These are phyloP conservation scores for Copidosoma floridanum DNA, from an alignment of 1,140 invertebrate genomes.

Conservation along the genomic window DNA sequence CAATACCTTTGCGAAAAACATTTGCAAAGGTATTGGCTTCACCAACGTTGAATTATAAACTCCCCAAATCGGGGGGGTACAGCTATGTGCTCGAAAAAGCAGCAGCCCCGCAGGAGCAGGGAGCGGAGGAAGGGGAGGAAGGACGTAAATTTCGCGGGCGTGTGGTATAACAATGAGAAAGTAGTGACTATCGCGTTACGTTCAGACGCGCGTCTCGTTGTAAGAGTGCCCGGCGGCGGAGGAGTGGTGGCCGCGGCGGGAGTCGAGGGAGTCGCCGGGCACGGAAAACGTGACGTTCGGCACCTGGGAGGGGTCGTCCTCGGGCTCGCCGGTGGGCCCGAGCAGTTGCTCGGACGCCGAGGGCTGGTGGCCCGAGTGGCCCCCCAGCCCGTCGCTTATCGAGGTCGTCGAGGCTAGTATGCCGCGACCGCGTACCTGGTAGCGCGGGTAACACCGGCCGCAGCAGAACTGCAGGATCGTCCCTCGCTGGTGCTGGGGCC, in stretches of 20 bases:
- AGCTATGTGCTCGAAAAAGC: no score
- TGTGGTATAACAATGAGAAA: not conserved
- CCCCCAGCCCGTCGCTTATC: constrained; percentile 44
- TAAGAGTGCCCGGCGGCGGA: constrained; percentile 39
- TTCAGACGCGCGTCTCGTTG: constrained; percentile 54
- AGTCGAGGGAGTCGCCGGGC: constrained; percentile 36
- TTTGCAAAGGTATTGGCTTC: no score
- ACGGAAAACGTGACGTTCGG: constrained; percentile 53
- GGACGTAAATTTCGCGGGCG: not conserved
- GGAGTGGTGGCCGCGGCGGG: constrained; percentile 3
- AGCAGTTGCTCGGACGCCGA: not conserved
- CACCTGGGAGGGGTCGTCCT: constrained; percentile 43
- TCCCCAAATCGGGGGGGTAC: no score
- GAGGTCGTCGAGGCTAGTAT: constrained; percentile 51
- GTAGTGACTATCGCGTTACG: not conserved
- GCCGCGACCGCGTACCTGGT: constrained; percentile 71
- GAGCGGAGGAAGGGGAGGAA: not conserved
- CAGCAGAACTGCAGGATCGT: constrained; percentile 81
- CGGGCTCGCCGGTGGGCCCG: constrained; percentile 1
- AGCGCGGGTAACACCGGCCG: constrained; percentile 81
- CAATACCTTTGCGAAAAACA: no score
- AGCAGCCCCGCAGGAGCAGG: no score
- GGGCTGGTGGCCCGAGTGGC: not conserved
- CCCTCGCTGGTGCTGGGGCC: constrained; percentile 68
- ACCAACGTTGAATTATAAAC: no score